Percentiles rank a stretch among this genome's conserved stretches.
Conservation (phyloP, 2,113 vertebrate species). For the Ornithorhynchus anatinus region DNA sequence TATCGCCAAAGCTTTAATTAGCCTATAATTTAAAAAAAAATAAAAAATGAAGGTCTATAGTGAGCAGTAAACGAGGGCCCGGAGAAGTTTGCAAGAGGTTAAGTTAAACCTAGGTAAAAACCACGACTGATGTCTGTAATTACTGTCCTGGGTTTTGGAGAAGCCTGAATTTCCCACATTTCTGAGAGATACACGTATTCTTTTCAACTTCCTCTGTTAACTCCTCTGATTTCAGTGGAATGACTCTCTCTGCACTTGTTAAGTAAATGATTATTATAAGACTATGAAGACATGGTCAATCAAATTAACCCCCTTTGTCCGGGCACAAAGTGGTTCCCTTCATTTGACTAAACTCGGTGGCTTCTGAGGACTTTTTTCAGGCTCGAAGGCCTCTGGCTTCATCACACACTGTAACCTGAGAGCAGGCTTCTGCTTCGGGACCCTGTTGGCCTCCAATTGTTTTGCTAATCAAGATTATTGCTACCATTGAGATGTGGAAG, state of each 20-base stretch:
- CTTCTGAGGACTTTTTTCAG: constrained; percentile 71
- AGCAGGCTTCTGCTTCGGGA: constrained; percentile 65
- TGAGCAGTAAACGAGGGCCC: constrained; percentile 36
- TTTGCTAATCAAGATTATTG: constrained; percentile 90
- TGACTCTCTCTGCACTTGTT: constrained; percentile 70
- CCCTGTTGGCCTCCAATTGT: constrained; percentile 77
- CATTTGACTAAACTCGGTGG: constrained; percentile 76
- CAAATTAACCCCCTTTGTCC: constrained; percentile 84
- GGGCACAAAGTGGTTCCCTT: constrained; percentile 63
- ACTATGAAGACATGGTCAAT: constrained; percentile 78
- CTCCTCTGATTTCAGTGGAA: constrained; percentile 69
- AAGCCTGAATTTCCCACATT: constrained; percentile 79
- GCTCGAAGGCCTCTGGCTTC: constrained; percentile 68
- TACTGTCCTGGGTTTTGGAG: constrained; percentile 31
- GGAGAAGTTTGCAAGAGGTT: constrained; percentile 42
- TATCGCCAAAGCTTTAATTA: constrained; percentile 53
- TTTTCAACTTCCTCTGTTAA: constrained; percentile 75
- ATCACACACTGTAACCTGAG: constrained; percentile 78
- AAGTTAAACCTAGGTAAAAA: constrained; percentile 39
- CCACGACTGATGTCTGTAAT: constrained; percentile 38
- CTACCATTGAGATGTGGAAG: constrained; percentile 82
- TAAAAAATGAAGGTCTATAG: constrained; percentile 40
- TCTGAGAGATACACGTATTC: constrained; percentile 74
- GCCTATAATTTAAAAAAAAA: constrained; percentile 33
- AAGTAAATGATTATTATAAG: constrained; percentile 81